These are phyloP conservation scores for Triplophysa rosa DNA, from an alignment of 2,113 vertebrate genomes.

Conservation along the genomic window DNA sequence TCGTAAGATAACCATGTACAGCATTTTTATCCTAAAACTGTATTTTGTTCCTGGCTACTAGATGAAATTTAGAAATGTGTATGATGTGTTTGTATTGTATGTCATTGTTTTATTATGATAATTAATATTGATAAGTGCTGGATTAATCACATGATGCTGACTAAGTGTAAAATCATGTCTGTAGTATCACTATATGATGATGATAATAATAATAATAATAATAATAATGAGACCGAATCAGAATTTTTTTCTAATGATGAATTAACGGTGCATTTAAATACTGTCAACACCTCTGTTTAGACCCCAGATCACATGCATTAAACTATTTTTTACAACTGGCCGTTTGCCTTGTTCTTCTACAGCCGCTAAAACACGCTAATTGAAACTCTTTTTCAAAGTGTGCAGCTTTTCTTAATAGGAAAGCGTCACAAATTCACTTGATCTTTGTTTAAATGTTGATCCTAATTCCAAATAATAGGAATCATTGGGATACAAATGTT, in stretches of 20 bases:
- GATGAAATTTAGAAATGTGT: conserved; percentile 65
- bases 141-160: conserved; percentile 73
- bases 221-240: conserved; percentile 74
- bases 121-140: conserved; percentile 65
- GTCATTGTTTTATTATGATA: conserved; percentile 72
- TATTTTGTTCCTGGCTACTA: conserved; percentile 67
- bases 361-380: background rate
- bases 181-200: conserved; percentile 59
- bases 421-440: background rate
- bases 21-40: conserved; percentile 81
- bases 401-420: background rate
- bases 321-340: conserved; percentile 37
- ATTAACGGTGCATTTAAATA: conserved; percentile 18
- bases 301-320: conserved; percentile 34
- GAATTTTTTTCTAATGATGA: conserved; percentile 68
- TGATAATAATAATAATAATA: too few species aligned
- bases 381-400: background rate
- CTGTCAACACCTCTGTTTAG: conserved; percentile 5
- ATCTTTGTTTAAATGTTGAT: too few species aligned
- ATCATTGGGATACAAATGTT: too few species aligned
- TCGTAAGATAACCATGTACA: conserved; percentile 86
- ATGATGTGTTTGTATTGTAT: conserved; percentile 63
- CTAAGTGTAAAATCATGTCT: conserved; percentile 65
- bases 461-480: too few species aligned
- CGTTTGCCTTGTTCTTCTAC: background rate